These are phyloP conservation scores for Hycleus cichorii DNA, from an alignment of 1,140 invertebrate species.

Conservation along the genomic window DNA sequence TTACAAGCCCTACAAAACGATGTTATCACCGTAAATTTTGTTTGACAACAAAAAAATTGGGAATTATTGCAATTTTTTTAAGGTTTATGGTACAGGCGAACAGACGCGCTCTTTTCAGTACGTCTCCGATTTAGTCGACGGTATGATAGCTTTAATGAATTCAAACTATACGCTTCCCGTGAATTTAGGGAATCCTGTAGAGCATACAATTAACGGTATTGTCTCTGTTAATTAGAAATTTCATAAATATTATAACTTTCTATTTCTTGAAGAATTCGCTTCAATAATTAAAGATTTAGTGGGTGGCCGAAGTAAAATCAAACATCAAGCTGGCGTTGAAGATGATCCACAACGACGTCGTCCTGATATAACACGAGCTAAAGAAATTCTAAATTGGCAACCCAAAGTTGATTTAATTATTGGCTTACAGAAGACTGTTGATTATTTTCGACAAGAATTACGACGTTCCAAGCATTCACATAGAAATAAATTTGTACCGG, in stretches of 20 bases:
- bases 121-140: conserved; percentile 94
- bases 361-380: conserved; percentile 88
- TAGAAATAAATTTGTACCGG: conserved; percentile 4
- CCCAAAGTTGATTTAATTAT: conserved; percentile 82
- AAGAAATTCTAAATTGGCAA: conserved; percentile 80
- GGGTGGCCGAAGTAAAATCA: conserved; percentile 77
- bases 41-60: neutral
- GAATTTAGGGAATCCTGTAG: conserved; percentile 97
- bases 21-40: conserved; percentile 72
- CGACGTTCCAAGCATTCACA: conserved; percentile 49
- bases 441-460: conserved; percentile 85
- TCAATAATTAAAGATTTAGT: conserved; percentile 81
- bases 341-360: conserved; percentile 93
- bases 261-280: conserved; percentile 73
- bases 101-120: conserved; percentile 99
- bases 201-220: conserved; percentile 88
- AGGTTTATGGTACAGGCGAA: conserved; percentile 91
- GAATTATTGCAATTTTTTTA: conserved; percentile 26
- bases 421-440: conserved; percentile 81
- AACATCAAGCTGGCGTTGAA: conserved; percentile 74
- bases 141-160: conserved; percentile 86
- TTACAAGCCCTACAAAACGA: conserved; percentile 92
- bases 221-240: too few species aligned
- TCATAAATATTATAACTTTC: too few species aligned
- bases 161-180: conserved; percentile 90